Percentiles rank a stretch among this genome's conserved stretches.
Evolutionary conservation across 2,888 invertebrate species (phyloP).

Genomic region (Chorisops tibialis): DNA sequence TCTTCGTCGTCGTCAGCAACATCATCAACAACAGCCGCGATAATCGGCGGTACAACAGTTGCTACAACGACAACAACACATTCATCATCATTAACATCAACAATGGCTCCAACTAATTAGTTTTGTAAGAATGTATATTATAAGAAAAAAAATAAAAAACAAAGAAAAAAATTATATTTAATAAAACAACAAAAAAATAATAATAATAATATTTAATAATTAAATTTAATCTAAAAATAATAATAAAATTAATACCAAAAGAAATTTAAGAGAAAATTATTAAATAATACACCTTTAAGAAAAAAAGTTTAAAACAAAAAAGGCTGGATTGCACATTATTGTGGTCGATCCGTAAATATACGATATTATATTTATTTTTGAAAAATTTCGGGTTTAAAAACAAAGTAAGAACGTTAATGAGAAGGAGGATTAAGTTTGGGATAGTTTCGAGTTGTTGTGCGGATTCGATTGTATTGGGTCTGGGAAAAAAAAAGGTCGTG

Average conservation of each 20-base stretch:
- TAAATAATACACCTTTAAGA: slow-evolving; percentile 2
- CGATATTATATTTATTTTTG: slow-evolving; percentile 25
- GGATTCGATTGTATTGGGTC: no score
- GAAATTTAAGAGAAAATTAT: slow-evolving; percentile 17
- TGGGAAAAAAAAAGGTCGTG: no score
- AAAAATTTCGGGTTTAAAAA: background rate
- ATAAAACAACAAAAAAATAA: slow-evolving; percentile 29
- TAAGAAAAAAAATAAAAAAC: slow-evolving; percentile 4
- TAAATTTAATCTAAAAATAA: slow-evolving; percentile 21
- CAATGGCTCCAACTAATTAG: slow-evolving; percentile 34
- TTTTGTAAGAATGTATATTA: slow-evolving; percentile 7
- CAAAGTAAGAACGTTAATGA: background rate
- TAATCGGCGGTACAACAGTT: slow-evolving; percentile 18
- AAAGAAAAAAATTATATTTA: slow-evolving; percentile 6
- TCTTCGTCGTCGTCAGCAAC: slow-evolving; percentile 40
- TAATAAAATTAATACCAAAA: slow-evolving; percentile 14
- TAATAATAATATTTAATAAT: slow-evolving; percentile 9
- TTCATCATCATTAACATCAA: slow-evolving; percentile 24
- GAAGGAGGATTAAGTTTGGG: background rate
- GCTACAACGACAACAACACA: slow-evolving; percentile 24
- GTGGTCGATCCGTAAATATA: slow-evolving; percentile 29
- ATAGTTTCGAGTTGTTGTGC: no score
- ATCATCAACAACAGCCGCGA: slow-evolving; percentile 36
- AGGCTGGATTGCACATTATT: slow-evolving; percentile 20
- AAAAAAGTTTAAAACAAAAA: background rate